Conservation (phyloP, 2,113 vertebrate species). For the Synchiropus splendidus region DNA sequence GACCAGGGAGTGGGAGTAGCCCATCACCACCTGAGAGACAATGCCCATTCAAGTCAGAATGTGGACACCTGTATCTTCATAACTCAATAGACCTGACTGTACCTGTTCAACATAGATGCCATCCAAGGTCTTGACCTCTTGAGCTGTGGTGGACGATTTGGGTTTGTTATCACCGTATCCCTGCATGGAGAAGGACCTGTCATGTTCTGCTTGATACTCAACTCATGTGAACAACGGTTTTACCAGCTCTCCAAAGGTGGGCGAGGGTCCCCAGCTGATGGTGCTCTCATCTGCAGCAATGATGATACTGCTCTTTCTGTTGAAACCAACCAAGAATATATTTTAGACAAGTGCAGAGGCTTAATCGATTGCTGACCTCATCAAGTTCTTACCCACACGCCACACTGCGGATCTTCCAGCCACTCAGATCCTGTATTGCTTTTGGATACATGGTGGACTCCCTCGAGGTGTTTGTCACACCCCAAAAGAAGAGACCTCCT, state of each 20-base stretch:
- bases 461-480: slow-evolving; percentile 90
- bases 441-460: slow-evolving; percentile 98
- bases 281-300: slow-evolving; percentile 93
- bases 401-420: slow-evolving; percentile 89
- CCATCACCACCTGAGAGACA: slow-evolving; percentile 83
- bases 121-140: slow-evolving; percentile 90
- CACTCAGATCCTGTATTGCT: slow-evolving; percentile 89
- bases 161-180: slow-evolving; percentile 94
- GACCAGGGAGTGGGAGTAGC: slow-evolving; percentile 81
- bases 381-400: slow-evolving; percentile 78
- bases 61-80: not conserved
- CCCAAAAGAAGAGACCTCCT: slow-evolving; percentile 96
- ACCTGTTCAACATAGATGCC: slow-evolving; percentile 88
- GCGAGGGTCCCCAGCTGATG: slow-evolving; percentile 92
- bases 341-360: too few relatives aligned
- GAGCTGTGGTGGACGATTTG: slow-evolving; percentile 89
- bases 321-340: not conserved
- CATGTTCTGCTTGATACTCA: too few relatives aligned
- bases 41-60: not conserved
- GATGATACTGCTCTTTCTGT: slow-evolving; percentile 91
- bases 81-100: too few relatives aligned
- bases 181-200: slow-evolving; percentile 44
- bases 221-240: too few relatives aligned
- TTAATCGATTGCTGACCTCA: not conserved
- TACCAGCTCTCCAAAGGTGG: slow-evolving; percentile 92